Evolutionary conservation across 1,140 invertebrate species (phyloP), one percentile per base, ranked within the genome.

Genomic region (Phenacoccus solenopsis): DNA sequence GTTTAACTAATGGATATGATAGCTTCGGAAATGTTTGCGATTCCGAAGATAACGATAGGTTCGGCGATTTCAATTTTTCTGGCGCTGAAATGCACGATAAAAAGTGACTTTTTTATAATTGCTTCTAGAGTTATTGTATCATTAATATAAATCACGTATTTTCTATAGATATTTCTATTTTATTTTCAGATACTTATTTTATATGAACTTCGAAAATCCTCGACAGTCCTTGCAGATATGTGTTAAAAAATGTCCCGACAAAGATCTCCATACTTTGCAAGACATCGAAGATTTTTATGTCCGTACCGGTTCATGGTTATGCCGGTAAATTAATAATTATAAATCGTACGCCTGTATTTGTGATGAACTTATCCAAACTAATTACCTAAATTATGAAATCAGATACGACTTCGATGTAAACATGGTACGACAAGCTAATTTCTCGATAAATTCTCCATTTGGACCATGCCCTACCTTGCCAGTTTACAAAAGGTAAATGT

Each of bases 11-110:
- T 83, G 94, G 94, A 59, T 94, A 92, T 80, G 94, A 98, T 78
- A 94, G 91, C 73, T 96, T 93, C 82, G 94, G 94, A n/a, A 96
- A 97, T 78, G 93, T 91, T 28, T 98, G 94, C 80, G 93, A 93
- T 24, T 86, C 89, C 59, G 86, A 88, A 73, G 86, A 86, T 72
- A 90, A 91, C 78, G 84, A 86, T 72, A 85, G 86, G 16, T 49
- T 72, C 86, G 85, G 85, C 28, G 86, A 87, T 74, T 83, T 90
- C 74, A 84, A 87, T 5, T 79, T 90, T 32, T 90, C 91, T 16
- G 93, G 93, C 16, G 82, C 88, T 72, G 89, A 93, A 76, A 93
- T 90, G 61, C 84, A 82, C 27, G 85, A 92, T 64, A 90, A 89
- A 78, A 78, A 79, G 81, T 76, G 16, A 27, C 28, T 16, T 68